A percentile compares a stretch with the other conserved stretches of the same genome.
phyloP scores from a whole-genome alignment of 1,140 invertebrate species.

The Neodiprion lecontei region DNA sequence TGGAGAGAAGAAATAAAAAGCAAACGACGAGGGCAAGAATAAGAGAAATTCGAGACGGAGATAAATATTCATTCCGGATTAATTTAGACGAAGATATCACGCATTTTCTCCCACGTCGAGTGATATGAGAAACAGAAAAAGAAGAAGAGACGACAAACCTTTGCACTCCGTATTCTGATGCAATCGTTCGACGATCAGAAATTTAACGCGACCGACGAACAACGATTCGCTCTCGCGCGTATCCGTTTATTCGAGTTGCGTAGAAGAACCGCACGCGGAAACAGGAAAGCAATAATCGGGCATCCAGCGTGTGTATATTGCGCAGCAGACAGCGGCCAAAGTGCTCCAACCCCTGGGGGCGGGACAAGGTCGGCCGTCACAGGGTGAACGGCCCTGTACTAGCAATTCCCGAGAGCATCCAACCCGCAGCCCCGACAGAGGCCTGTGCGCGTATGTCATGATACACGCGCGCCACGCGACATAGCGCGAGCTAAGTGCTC shows the following conservation, averaged over 20 bases:
- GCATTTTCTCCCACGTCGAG: too few relatives aligned
- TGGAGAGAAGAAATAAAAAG: too few relatives aligned
- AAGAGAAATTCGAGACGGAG: too few relatives aligned
- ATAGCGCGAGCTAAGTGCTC: not conserved
- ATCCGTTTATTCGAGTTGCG: not conserved
- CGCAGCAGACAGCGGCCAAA: not conserved
- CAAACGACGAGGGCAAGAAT: too few relatives aligned
- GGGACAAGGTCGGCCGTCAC: not conserved
- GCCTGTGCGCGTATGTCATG: too few relatives aligned
- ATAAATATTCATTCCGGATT: too few relatives aligned
- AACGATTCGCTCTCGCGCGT: not conserved
- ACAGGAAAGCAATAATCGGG: not conserved
- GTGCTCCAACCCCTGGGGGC: conserved; percentile 6
- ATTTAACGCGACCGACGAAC: not conserved
- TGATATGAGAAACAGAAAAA: too few relatives aligned
- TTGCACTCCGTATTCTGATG: too few relatives aligned
- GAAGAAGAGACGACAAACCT: too few relatives aligned
- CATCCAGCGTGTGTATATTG: not conserved
- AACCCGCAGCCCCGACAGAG: not conserved
- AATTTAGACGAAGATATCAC: too few relatives aligned
- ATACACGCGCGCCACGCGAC: too few relatives aligned
- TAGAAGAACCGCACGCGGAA: not conserved
- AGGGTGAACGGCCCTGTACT: not conserved
- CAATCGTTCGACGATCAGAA: too few relatives aligned
- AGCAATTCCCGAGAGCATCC: not conserved